phyloP scores from a whole-genome alignment of 2,113 vertebrate species.

The Tragelaphus buxtoni region DNA sequence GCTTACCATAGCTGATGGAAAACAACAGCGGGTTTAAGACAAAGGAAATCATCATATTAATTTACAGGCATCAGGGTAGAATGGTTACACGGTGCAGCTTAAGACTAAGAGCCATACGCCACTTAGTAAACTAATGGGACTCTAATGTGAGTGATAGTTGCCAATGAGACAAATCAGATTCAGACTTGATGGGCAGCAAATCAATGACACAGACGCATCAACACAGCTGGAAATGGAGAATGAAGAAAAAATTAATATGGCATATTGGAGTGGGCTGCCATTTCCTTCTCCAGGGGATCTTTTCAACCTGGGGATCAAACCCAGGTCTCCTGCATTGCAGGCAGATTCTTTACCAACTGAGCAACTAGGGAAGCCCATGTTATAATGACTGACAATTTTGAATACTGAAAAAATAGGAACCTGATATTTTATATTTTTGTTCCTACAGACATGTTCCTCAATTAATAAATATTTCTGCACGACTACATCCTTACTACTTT shows the following conservation, averaged over 20 bases:
- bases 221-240: background rate
- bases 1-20: background rate
- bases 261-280: background rate
- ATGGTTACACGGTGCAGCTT: conserved; percentile 89
- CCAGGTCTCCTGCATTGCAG: background rate
- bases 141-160: background rate
- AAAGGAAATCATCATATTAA: conserved; percentile 91
- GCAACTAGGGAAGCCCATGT: background rate
- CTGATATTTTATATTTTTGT: background rate
- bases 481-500: background rate
- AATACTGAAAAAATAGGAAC: background rate
- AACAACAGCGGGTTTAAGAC: conserved; percentile 84
- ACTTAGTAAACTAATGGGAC: background rate
- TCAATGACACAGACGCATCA: conserved; percentile 13
- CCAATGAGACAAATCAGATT: background rate
- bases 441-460: background rate
- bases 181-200: background rate
- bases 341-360: background rate
- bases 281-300: background rate
- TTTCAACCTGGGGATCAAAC: background rate
- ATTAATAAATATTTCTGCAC: background rate
- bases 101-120: conserved; percentile 88
- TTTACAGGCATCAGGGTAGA: conserved; percentile 88
- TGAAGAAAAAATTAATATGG: background rate
- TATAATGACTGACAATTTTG: background rate